Conservation (phyloP, 2,888 invertebrate species). For the Buathra laborator region DNA sequence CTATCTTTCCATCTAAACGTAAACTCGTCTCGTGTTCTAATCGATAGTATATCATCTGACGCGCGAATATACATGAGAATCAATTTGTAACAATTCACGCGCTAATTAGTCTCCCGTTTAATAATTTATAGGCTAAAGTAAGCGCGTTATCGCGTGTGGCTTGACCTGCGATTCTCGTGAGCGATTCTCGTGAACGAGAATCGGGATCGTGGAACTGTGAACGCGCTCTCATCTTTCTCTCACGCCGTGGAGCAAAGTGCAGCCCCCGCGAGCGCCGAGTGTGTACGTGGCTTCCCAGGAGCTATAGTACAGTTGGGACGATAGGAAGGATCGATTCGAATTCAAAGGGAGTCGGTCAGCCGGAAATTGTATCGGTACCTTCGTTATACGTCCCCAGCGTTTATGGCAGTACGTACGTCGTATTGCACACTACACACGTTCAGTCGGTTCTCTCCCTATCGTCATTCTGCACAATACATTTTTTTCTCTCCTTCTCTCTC, state of each 20-base stretch:
- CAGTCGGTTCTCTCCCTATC: background rate
- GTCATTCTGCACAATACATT: background rate
- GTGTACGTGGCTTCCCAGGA: slow-evolving; percentile 25
- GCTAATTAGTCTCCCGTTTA: slow-evolving; percentile 58
- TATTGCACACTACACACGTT: slow-evolving; percentile 5
- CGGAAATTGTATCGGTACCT: slow-evolving; percentile 72
- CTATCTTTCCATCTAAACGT: too few relatives aligned
- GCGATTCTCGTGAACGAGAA: background rate
- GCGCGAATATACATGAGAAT: background rate
- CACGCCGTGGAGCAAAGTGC: slow-evolving; percentile 9
- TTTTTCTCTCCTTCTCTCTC: slow-evolving; percentile 10
- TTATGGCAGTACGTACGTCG: slow-evolving; percentile 55
- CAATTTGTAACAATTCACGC: slow-evolving; percentile 12
- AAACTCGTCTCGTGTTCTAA: background rate
- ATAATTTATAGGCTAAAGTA: slow-evolving; percentile 43
- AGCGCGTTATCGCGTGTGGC: slow-evolving; percentile 39
- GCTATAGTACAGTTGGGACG: background rate
- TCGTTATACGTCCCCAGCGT: slow-evolving; percentile 66
- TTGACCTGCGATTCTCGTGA: slow-evolving; percentile 24
- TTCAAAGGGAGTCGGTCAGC: slow-evolving; percentile 72
- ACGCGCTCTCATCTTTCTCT: background rate
- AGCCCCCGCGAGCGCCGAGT: background rate
- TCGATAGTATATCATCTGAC: background rate
- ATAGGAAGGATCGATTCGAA: slow-evolving; percentile 70
- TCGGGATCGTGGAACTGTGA: background rate